phyloP scores from a whole-genome alignment of 2,797 vertebrate genomes.

The Paramormyrops hopkinsi region DNA sequence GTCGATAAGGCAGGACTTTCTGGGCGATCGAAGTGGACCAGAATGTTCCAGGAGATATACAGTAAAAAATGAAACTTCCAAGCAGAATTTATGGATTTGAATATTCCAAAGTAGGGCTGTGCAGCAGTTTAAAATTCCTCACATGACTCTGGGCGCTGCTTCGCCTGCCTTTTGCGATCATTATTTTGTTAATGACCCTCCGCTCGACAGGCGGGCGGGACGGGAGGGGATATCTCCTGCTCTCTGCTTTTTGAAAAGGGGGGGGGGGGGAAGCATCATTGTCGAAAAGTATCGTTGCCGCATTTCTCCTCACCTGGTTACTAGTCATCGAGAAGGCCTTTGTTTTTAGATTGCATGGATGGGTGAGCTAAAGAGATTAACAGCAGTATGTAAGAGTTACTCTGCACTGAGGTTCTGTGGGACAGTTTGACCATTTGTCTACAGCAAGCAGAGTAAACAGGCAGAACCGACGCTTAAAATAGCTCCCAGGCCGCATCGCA shows the following conservation, averaged over 20 bases:
- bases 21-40: background rate
- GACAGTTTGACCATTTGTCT: background rate
- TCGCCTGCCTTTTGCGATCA: background rate
- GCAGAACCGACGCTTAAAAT: background rate
- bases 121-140: background rate
- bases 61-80: background rate
- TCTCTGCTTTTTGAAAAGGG: background rate
- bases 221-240: background rate
- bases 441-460: background rate
- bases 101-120: background rate
- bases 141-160: background rate
- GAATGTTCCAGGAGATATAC: background rate
- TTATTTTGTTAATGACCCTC: background rate
- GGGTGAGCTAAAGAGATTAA: too few species aligned
- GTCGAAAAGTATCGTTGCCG: background rate
- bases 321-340: background rate
- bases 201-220: background rate
- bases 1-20: background rate
- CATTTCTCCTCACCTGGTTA: background rate
- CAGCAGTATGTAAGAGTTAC: background rate
- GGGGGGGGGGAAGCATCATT: background rate
- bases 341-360: background rate
- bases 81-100: background rate
- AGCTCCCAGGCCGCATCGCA: background rate
- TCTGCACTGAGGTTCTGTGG: background rate